A percentile compares a stretch with the other conserved stretches of the same genome.
These are phyloP conservation scores for Eublepharis macularius DNA, from an alignment of 2,113 vertebrate genomes.

Conservation along the genomic window DNA sequence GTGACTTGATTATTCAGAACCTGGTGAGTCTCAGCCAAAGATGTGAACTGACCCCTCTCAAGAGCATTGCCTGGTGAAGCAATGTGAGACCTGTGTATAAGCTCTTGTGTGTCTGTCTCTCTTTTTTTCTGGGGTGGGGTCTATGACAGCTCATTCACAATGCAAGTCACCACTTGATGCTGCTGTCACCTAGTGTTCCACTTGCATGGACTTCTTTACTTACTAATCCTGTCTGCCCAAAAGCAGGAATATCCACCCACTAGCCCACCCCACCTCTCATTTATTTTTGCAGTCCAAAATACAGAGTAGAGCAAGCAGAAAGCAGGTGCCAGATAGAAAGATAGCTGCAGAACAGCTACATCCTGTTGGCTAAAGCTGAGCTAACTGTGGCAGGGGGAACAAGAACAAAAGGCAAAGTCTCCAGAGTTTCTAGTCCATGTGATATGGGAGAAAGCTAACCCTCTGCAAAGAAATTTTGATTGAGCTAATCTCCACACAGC, in stretches of 20 bases:
- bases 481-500: background rate
- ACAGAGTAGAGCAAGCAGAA: background rate
- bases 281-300: background rate
- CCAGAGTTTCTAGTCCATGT: background rate
- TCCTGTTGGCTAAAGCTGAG: no score
- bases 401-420: background rate
- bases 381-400: background rate
- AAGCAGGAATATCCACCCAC: background rate
- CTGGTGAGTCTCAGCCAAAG: background rate
- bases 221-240: no score
- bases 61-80: background rate
- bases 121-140: no score
- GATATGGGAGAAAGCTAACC: background rate
- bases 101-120: background rate
- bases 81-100: background rate
- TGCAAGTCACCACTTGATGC: background rate
- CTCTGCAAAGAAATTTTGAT: background rate
- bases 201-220: no score
- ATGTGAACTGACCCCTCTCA: background rate
- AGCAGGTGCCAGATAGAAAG: background rate
- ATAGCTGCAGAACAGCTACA: background rate
- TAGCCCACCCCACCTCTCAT: no score
- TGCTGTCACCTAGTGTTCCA: background rate
- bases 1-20: no score
- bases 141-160: background rate